Evolutionary conservation across 1,140 invertebrate genomes (phyloP), one percentile per base, ranked within the genome.

Genomic region (Harlomillsia oculata): DNA sequence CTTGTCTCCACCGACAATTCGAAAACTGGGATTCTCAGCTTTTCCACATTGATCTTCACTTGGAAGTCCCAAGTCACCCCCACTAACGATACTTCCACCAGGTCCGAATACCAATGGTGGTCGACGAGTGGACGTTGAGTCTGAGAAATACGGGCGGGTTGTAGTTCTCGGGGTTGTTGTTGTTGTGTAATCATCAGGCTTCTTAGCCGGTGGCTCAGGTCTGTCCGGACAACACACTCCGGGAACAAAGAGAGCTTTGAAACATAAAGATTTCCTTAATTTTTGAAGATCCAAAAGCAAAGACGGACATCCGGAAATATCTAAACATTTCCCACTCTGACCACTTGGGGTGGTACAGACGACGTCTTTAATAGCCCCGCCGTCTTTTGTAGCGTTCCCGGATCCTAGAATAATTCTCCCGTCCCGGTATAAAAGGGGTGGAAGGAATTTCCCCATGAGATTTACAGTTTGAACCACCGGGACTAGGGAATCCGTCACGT

Each of bases 181-280:
- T 8, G 58, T 65, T 29, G 48, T 43, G 6, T 39, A 56, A 14
- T 55, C 34, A 48, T 45, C 20, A 28, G 28, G 37, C 37, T 29
- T 44, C 41, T 26, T 53, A 28, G 11, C 53, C n/a, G 62, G 44
- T 4, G 39, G 46, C 21, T 62, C 57, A 1, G 56, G 46, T 29
- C 41, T 46, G 34, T 65, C 63, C 5, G 63, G 63, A 46, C 63
- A 60, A 20, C 62, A 63, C 25, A 63, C 61, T 16, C 61, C 90
- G 2, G 90, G 90, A 2, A 90, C 84, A 66, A 93, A 90, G 1
- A 93, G 73, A 60, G 85, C 87, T 71, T 93, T 91, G 67, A 95
- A 94, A 68, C 90, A 95, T 6, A 94, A 75, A 0, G 87, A 91
- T 67, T 90, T 84, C 32, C 89, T 74, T 0, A 95, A 72, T 67